These are phyloP conservation scores for Neoaliturus tenellus DNA, from an alignment of 2,888 invertebrate genomes.

Conservation along the genomic window DNA sequence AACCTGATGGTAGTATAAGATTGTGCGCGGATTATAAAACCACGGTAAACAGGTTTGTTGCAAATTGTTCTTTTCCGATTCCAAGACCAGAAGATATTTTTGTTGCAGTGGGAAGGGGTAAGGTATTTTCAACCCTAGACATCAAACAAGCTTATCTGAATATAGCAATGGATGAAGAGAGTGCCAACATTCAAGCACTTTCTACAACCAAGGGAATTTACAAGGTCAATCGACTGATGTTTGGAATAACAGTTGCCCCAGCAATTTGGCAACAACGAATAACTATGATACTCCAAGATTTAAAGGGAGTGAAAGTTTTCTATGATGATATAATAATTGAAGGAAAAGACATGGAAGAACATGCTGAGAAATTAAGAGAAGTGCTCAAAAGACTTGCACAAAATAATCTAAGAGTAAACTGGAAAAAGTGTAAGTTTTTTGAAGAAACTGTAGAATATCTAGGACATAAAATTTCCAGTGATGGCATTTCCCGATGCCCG, in stretches of 20 bases:
- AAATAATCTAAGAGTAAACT: not conserved
- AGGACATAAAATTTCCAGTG: not conserved
- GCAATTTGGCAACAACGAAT: not conserved
- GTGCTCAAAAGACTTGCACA: constrained; percentile 4
- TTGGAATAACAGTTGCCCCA: not conserved
- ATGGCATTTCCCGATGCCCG: too few species aligned
- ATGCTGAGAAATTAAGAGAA: not conserved
- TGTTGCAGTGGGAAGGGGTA: not conserved
- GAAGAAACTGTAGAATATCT: constrained; percentile 50
- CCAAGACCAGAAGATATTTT: not conserved
- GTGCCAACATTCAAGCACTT: not conserved
- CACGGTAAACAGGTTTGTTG: not conserved
- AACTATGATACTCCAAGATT: not conserved
- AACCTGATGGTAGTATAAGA: not conserved
- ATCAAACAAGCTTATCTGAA: not conserved
- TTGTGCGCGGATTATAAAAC: constrained; percentile 63
- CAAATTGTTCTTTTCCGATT: not conserved
- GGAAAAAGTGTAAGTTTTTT: constrained; percentile 53
- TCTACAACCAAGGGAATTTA: not conserved
- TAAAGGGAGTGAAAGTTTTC: not conserved
- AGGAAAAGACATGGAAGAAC: constrained; percentile 52
- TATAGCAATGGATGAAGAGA: not conserved
- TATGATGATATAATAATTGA: not conserved
- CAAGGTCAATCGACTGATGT: not conserved
- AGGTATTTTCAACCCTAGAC: not conserved